Evolutionary conservation across 2,797 vertebrate genomes (phyloP).

Genomic region (Sarcoramphus papa): DNA sequence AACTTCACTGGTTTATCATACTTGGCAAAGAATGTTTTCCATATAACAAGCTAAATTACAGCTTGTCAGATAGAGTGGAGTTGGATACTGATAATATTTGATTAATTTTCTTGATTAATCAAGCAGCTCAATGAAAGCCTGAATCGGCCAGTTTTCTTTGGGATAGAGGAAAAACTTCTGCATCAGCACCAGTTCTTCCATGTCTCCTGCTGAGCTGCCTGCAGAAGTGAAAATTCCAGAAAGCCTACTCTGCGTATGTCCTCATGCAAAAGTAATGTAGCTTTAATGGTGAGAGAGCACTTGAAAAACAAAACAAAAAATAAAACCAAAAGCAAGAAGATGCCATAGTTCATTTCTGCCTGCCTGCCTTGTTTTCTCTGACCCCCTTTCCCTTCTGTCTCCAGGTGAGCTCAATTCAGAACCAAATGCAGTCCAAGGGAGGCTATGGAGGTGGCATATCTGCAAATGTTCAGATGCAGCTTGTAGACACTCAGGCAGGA

Average conservation of each 20-base stretch:
- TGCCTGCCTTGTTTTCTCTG: neutral
- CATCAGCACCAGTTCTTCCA: neutral
- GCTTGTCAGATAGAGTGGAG: neutral
- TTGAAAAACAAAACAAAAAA: neutral
- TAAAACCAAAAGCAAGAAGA: neutral
- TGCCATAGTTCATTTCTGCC: neutral
- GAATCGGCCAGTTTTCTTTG: neutral
- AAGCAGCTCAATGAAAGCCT: neutral
- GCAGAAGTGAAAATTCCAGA: neutral
- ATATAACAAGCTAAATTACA: neutral
- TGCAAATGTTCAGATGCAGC: constrained; percentile 79
- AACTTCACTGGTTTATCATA: neutral
- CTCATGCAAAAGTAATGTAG: neutral
- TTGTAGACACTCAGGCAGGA: constrained; percentile 84
- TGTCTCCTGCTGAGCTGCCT: neutral
- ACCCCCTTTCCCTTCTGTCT: neutral
- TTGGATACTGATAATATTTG: neutral
- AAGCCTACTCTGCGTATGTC: neutral
- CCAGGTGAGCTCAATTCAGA: constrained; percentile 83
- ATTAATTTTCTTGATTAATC: neutral
- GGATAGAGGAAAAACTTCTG: neutral
- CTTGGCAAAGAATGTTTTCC: neutral
- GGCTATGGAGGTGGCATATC: constrained; percentile 77
- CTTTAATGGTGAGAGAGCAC: neutral
- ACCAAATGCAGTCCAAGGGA: constrained; percentile 86